phyloP scores from a whole-genome alignment of 2,797 vertebrate genomes.

The Bufotes viridis region DNA sequence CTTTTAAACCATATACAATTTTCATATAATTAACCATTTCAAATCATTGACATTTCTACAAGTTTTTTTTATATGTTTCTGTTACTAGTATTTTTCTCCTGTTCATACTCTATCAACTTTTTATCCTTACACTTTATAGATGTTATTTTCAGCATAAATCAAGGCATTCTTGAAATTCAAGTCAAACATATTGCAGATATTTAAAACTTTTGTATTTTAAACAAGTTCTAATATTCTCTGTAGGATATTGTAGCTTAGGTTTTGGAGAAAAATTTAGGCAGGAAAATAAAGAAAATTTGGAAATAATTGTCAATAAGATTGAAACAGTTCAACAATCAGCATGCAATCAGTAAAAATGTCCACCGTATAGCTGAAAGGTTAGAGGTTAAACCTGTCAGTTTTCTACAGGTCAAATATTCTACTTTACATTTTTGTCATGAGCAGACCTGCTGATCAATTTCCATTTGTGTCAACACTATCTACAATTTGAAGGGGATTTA shows the following conservation, averaged over 20 bases:
- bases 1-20: too few species aligned
- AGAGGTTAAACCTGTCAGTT: conserved; percentile 12
- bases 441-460: not conserved
- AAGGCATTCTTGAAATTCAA: conserved; percentile 12
- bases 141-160: not conserved
- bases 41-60: too few species aligned
- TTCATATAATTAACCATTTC: too few species aligned
- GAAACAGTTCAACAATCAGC: conserved; percentile 19
- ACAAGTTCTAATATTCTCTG: too few species aligned
- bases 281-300: not conserved
- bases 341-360: conserved; percentile 42
- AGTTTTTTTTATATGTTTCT: too few species aligned
- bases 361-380: conserved; percentile 10
- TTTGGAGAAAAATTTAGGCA: not conserved
- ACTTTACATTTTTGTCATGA: conserved; percentile 1
- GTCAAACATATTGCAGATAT: not conserved
- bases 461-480: not conserved
- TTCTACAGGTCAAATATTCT: conserved; percentile 39
- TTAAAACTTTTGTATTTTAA: not conserved
- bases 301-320: conserved; percentile 3
- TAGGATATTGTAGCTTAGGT: not conserved
- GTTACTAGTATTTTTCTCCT: too few species aligned
- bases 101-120: too few species aligned
- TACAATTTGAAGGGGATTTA: not conserved
- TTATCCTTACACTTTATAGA: too few species aligned